A percentile compares a stretch with the other conserved stretches of the same genome.
Evolutionary conservation across 2,888 invertebrate species (phyloP).

Genomic region (Drosophila parthenogenetica): DNA sequence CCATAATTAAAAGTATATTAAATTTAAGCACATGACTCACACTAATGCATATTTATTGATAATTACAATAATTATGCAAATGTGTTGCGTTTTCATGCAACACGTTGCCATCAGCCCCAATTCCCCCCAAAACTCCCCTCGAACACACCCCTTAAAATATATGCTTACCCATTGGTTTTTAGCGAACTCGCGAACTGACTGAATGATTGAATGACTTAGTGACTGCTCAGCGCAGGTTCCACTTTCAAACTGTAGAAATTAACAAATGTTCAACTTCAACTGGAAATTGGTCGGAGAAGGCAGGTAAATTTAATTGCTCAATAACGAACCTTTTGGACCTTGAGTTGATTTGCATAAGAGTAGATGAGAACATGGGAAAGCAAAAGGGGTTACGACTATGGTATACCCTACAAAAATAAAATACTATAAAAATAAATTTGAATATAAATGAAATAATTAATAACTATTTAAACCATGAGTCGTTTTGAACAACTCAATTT

Average conservation of each 20-base stretch:
- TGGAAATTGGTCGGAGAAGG: slow-evolving; percentile 35
- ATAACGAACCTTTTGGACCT: slow-evolving; percentile 34
- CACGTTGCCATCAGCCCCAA: slow-evolving; percentile 35
- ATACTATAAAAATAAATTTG: too few species aligned
- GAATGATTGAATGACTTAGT: slow-evolving; percentile 7
- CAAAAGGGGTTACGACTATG: neutral
- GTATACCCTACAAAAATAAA: slow-evolving; percentile 13
- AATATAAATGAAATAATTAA: too few species aligned
- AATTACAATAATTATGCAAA: slow-evolving; percentile 77
- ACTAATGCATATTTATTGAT: slow-evolving; percentile 73
- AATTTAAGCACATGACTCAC: slow-evolving; percentile 67
- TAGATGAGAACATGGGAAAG: neutral
- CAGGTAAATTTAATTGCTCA: slow-evolving; percentile 16
- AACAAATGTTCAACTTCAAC: slow-evolving; percentile 12
- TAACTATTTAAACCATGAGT: neutral
- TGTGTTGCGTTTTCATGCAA: slow-evolving; percentile 64
- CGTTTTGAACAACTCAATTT: too few species aligned
- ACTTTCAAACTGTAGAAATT: slow-evolving; percentile 19
- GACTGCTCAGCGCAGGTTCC: slow-evolving; percentile 12
- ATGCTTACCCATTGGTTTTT: slow-evolving; percentile 30
- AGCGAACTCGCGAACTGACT: slow-evolving; percentile 15
- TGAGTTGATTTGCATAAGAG: slow-evolving; percentile 37
- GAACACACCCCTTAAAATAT: too few species aligned
- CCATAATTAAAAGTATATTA: slow-evolving; percentile 73
- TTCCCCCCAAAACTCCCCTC: slow-evolving; percentile 1